These are phyloP conservation scores for Nycteola revayana DNA, from an alignment of 2,888 invertebrate species.

Conservation along the genomic window DNA sequence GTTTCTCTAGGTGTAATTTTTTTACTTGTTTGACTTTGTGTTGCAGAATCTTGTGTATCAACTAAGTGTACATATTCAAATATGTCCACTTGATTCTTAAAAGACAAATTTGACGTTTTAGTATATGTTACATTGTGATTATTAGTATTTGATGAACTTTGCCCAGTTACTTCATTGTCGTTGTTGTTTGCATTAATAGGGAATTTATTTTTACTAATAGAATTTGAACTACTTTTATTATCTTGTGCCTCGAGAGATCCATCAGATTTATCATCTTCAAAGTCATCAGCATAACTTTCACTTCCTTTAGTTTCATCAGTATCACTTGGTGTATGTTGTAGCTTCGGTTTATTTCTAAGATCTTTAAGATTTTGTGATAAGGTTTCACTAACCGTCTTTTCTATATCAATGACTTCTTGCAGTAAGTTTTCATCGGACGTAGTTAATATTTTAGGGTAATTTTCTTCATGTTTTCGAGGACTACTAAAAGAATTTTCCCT, in stretches of 20 bases:
- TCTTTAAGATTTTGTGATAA: constrained; percentile 44
- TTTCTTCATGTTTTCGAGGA: constrained; percentile 36
- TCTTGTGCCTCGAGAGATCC: constrained; percentile 28
- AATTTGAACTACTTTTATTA: constrained; percentile 16
- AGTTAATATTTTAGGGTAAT: constrained; percentile 51
- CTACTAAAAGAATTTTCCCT: constrained; percentile 61
- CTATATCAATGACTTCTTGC: constrained; percentile 68
- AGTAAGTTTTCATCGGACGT: constrained; percentile 74
- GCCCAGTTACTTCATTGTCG: constrained; percentile 6
- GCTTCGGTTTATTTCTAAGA: constrained; percentile 21
- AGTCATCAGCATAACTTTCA: constrained; percentile 71
- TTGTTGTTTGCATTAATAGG: background rate
- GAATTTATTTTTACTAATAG: constrained; percentile 1
- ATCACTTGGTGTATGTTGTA: constrained; percentile 30
- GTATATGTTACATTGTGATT: constrained; percentile 44
- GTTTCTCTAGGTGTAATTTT: constrained; percentile 69
- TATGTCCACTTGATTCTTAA: constrained; percentile 67
- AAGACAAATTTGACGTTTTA: constrained; percentile 57
- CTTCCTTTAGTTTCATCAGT: constrained; percentile 34
- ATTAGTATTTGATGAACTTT: constrained; percentile 24
- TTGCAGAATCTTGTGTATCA: constrained; percentile 67
- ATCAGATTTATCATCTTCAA: constrained; percentile 69
- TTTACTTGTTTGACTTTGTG: constrained; percentile 57
- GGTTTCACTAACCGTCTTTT: constrained; percentile 57
- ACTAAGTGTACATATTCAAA: constrained; percentile 70